These are phyloP conservation scores for Eledone cirrhosa DNA, from an alignment of 2,888 invertebrate species.

Conservation along the genomic window DNA sequence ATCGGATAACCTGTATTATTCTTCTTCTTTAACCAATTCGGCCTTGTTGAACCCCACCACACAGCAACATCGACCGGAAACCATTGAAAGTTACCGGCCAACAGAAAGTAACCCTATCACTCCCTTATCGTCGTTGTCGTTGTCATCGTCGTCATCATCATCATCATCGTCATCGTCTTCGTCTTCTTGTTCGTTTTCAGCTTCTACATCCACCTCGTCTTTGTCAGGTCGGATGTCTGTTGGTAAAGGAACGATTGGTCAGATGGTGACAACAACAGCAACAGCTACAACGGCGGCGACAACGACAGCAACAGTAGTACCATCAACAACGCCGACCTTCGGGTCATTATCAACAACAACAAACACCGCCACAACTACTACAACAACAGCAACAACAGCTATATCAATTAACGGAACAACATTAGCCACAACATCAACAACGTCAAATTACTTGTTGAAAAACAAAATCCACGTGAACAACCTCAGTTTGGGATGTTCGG, in stretches of 20 bases:
- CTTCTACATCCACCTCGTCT: too few species aligned
- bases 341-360: background rate
- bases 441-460: too few species aligned
- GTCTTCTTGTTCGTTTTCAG: too few species aligned
- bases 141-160: constrained; percentile 7
- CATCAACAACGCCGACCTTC: background rate
- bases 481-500: background rate
- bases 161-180: background rate
- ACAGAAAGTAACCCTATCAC: background rate
- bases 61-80: background rate
- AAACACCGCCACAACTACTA: too few species aligned
- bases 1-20: constrained; percentile 15
- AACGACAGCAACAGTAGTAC: background rate
- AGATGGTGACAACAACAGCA: background rate
- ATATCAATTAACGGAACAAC: too few species aligned
- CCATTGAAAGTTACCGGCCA: constrained; percentile 2
- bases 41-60: background rate
- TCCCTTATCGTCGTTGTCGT: background rate
- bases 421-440: too few species aligned
- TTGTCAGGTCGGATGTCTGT: too few species aligned
- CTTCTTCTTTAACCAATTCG: background rate
- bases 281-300: background rate
- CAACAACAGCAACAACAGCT: too few species aligned
- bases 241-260: too few species aligned
- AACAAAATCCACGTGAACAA: constrained; percentile 21